Base-by-base conservation (phyloP, 2,888 invertebrate genomes). In the Chymomyza fuscimana region DNA sequence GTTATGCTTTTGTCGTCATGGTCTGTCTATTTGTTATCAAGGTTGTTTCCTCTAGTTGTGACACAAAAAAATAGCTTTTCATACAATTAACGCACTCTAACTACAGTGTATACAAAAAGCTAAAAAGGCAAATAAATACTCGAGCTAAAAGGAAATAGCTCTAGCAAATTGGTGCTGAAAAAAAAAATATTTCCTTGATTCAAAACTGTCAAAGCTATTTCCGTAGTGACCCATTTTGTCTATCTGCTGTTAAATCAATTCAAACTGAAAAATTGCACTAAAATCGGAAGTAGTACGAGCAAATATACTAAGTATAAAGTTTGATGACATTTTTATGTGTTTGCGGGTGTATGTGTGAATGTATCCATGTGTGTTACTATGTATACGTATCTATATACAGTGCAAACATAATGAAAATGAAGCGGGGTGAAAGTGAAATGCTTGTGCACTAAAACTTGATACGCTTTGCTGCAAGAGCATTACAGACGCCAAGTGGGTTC, bases 181-280 rank as follows among this genome's bases (percentile, higher is more conserved):
- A 66, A 80, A 60, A 65, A 77, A 69, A 73, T 74, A 70, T 73
- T 75, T 46, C 69, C 72, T 67, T 62, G 75, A 64, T 70, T 77
- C 84, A 71, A 72, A 66, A 65, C 80, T 88, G 88, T 82, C 87
- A 87, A 81, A 81, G 88, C 75, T 73, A 83, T 83, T 88, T 82
- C 82, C 88, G 80, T 16, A 66, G 61, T 50, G 63, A 76, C 71
- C 69, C 66, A 60, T 70, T 69, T 68, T 64, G 70, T 58, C 73
- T 64, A 76, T 83, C 79, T 71, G 62, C 64, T 59, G 77, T 74
- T 73, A 75, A 79, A 84, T 81, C 85, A 86, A 73, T 86, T 79
- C 71, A 70, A 73, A 67, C 68, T 79, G 76, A 78, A 72, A 86
- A 86, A 83, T 73, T 77, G 70, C 81, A 62, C 59, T 72, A 70